These are phyloP conservation scores for Cephus runcator DNA, from an alignment of 2,888 invertebrate species.

Conservation along the genomic window DNA sequence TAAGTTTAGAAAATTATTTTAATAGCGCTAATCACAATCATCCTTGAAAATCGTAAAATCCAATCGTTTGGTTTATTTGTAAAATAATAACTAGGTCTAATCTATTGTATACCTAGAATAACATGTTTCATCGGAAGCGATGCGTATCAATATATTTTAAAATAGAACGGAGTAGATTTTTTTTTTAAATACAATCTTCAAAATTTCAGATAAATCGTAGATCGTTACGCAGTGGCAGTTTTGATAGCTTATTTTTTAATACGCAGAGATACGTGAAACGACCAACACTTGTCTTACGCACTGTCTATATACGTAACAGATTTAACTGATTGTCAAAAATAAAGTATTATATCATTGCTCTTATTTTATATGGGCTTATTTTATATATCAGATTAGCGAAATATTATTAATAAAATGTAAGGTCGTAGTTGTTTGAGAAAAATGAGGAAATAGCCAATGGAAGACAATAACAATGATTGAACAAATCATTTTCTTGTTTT, in stretches of 20 bases:
- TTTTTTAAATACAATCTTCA: not conserved
- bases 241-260: not conserved
- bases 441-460: not conserved
- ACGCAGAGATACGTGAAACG: not conserved
- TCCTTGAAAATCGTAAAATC: not conserved
- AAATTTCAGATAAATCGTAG: not conserved
- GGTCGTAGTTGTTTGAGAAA: not conserved
- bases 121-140: not conserved
- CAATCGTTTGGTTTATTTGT: not conserved
- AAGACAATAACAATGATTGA: too few relatives aligned
- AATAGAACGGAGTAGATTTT: not conserved
- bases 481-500: too few relatives aligned
- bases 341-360: not conserved
- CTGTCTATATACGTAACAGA: not conserved
- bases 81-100: not conserved
- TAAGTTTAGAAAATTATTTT: not conserved
- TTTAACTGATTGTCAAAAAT: not conserved
- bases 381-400: not conserved
- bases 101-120: not conserved
- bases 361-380: not conserved
- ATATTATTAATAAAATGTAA: not conserved
- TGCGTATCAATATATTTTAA: not conserved
- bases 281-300: too few relatives aligned
- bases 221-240: not conserved
- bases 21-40: not conserved